Evolutionary conservation across 2,888 invertebrate species (phyloP).

Genomic region (Patella pellucida): DNA sequence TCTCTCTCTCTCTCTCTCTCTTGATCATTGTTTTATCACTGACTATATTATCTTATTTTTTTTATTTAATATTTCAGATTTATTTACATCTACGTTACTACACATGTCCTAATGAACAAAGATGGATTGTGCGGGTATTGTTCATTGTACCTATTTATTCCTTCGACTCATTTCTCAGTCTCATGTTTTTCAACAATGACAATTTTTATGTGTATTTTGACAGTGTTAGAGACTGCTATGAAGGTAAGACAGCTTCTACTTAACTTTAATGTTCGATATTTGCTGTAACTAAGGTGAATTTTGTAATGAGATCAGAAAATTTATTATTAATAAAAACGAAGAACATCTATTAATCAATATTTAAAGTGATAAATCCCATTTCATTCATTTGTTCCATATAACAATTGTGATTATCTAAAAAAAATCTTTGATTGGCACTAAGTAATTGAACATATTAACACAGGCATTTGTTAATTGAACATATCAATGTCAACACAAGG

Average conservation of each 20-base stretch:
- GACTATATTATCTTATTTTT: no score
- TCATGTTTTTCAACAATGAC: constrained; percentile 97
- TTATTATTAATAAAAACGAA: not conserved
- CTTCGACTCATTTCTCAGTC: constrained; percentile 97
- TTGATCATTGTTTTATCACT: no score
- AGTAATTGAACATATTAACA: no score
- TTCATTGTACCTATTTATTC: constrained; percentile 99
- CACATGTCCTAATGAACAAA: constrained; percentile 97
- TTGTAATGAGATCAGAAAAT: not conserved
- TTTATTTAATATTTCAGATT: constrained; percentile 78
- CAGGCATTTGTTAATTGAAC: no score
- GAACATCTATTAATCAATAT: not conserved
- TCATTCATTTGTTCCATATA: no score
- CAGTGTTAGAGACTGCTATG: constrained; percentile 98
- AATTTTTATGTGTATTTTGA: constrained; percentile 99
- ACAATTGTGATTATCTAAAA: no score
- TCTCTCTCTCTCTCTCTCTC: no score
- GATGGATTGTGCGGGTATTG: constrained; percentile 98
- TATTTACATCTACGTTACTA: constrained; percentile 99
- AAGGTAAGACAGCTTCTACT: constrained; percentile 78
- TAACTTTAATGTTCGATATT: not conserved
- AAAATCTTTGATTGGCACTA: no score
- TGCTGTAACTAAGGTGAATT: not conserved
- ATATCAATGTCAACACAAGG: no score
- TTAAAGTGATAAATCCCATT: no score